Conservation (phyloP, 2,888 invertebrate species). For the Dermolepida albohirtum region DNA sequence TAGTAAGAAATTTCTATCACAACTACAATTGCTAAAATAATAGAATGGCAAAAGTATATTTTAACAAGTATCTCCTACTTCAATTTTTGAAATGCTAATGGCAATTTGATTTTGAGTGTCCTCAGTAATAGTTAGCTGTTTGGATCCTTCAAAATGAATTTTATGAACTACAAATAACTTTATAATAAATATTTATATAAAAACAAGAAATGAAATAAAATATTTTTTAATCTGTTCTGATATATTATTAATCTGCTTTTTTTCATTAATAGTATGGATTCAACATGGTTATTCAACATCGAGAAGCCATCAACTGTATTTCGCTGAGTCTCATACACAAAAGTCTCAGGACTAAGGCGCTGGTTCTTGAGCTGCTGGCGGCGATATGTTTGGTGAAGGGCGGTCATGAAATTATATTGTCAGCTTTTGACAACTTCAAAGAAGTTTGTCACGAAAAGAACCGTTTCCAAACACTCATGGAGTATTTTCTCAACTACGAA, state of each 20-base stretch:
- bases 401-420: slow-evolving; percentile 97
- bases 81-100: no score
- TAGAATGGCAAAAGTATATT: no score
- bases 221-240: no score
- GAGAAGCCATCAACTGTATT: slow-evolving; percentile 98
- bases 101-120: no score
- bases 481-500: slow-evolving; percentile 96
- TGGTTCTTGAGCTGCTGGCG: slow-evolving; percentile 95
- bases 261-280: slow-evolving; percentile 86
- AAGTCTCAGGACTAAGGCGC: slow-evolving; percentile 95
- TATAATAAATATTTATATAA: no score
- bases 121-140: no score
- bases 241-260: background rate
- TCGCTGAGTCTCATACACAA: slow-evolving; percentile 96
- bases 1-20: no score
- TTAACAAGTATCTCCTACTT: no score
- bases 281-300: slow-evolving; percentile 98
- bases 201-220: no score
- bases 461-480: slow-evolving; percentile 97
- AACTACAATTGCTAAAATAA: no score
- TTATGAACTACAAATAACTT: no score
- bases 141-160: no score
- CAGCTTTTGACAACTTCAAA: slow-evolving; percentile 98
- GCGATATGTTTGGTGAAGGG: slow-evolving; percentile 99
- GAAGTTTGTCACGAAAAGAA: slow-evolving; percentile 87